Evolutionary conservation across 2,888 invertebrate genomes (phyloP), one percentile per base, ranked within the genome.

Genomic region (Sepiola atlantica): DNA sequence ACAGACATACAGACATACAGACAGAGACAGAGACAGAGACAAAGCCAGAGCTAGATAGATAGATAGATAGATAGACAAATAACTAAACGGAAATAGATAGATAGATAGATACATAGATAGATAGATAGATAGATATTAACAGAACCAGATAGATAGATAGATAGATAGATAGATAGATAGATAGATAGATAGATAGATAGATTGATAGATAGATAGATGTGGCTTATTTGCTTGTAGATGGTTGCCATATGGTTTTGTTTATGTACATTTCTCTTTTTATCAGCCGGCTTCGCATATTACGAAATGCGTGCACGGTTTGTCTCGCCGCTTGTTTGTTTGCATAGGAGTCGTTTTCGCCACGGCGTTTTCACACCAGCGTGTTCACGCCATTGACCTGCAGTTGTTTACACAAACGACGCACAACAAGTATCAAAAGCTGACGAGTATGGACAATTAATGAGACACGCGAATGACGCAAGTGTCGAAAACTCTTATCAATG

Each of bases 221-320:
- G 77, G 0, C n/a, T 12, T n/a, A n/a, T 77, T 77, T 77, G 14
- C 12, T 32, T 77, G 3, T n/a, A 32, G 77, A 77, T 77, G 2
- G n/a, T 32, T n/a, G n/a, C 77, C 77, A 77, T 77, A n/a, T 77
- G 77, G n/a, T 77, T n/a, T 77, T 77, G 77, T 77, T 77, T 77
- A 77, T n/a, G 77, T 77, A 16, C n/a, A 32, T 77, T 45, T 45
- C 45, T n/a, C 77, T 16, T 77, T 77, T 77, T n/a, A 77, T 77
- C 77, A 77, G 77, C 14, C 77, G n/a, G 12, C n/a, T 77, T 8
- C 32, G 2, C 77, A 77, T n/a, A 77, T 77, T 12, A 77, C n/a
- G n/a, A 77, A 77, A 77, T 77, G n/a, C n/a, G 14, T 77, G n/a
- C 77, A n/a, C 77, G 4, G 77, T 77, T 77, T 16, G 77, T 32